Percentiles rank a stretch among this genome's conserved stretches.
Conservation (phyloP, 2,797 vertebrate species). For the Sparidentex hasta region DNA sequence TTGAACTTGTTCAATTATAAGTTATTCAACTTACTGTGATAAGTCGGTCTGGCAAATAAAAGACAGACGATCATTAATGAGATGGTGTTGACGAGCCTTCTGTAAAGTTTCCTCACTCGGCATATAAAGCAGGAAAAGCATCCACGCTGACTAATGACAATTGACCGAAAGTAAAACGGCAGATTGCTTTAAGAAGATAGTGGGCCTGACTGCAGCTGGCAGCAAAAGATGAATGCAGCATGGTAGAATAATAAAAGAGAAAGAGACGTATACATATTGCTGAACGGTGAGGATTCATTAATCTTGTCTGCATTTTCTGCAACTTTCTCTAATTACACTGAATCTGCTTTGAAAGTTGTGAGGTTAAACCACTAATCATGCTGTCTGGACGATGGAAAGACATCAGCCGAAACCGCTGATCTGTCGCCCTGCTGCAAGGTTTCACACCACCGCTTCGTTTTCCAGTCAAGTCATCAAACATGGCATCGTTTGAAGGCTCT, state of each 20-base stretch:
- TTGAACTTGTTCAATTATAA: background rate
- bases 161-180: conserved; percentile 1
- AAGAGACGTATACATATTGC: conserved; percentile 33
- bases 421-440: conserved; percentile 7
- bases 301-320: conserved; percentile 40
- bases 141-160: conserved; percentile 5
- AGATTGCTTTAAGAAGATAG: background rate
- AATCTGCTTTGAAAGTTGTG: conserved; percentile 39
- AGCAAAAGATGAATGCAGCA: conserved; percentile 39
- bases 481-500: background rate
- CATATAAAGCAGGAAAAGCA: background rate
- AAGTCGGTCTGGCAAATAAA: background rate
- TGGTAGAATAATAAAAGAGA: conserved; percentile 33
- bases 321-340: conserved; percentile 34
- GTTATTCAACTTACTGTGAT: background rate
- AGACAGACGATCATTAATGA: background rate
- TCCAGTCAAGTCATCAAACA: conserved; percentile 9
- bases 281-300: conserved; percentile 30
- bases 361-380: conserved; percentile 37
- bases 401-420: conserved; percentile 21
- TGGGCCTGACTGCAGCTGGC: conserved; percentile 12
- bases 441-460: background rate
- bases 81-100: background rate
- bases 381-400: conserved; percentile 21
- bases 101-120: background rate